These are phyloP conservation scores for Ptychadena robeensis DNA, from an alignment of 2,797 vertebrate species.

Conservation along the genomic window DNA sequence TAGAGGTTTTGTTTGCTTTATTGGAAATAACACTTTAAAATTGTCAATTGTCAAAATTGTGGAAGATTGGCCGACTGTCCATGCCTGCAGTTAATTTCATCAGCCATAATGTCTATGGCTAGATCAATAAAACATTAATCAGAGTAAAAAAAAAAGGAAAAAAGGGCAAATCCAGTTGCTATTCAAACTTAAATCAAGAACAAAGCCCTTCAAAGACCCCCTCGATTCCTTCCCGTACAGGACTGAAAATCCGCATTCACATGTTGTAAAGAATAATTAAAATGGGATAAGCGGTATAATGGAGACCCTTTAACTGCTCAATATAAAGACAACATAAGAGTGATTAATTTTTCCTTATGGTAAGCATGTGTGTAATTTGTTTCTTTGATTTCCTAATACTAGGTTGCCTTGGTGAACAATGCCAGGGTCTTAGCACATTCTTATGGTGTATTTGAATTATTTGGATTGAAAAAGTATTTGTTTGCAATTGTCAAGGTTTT, in stretches of 20 bases:
- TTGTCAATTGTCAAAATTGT: no score
- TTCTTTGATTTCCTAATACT: background rate
- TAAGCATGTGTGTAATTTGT: constrained; percentile 24
- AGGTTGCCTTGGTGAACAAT: background rate
- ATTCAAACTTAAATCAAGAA: background rate
- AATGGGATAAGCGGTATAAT: constrained; percentile 24
- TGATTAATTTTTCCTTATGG: constrained; percentile 3
- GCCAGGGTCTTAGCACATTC: background rate
- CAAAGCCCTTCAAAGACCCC: background rate
- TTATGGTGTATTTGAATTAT: background rate
- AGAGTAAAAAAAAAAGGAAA: no score
- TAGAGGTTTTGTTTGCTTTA: no score
- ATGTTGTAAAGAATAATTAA: constrained; percentile 29
- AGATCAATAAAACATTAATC: no score
- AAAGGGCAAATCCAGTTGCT: no score
- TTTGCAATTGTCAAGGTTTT: background rate
- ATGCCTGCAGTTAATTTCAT: no score
- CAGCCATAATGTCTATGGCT: no score
- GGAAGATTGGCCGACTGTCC: no score
- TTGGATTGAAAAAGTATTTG: background rate
- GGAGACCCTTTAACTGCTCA: background rate
- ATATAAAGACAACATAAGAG: background rate
- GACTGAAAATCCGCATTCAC: background rate
- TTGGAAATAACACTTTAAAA: no score
- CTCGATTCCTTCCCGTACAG: background rate